Conservation (phyloP, 2,797 vertebrate species). For the Poecilia wingei region DNA sequence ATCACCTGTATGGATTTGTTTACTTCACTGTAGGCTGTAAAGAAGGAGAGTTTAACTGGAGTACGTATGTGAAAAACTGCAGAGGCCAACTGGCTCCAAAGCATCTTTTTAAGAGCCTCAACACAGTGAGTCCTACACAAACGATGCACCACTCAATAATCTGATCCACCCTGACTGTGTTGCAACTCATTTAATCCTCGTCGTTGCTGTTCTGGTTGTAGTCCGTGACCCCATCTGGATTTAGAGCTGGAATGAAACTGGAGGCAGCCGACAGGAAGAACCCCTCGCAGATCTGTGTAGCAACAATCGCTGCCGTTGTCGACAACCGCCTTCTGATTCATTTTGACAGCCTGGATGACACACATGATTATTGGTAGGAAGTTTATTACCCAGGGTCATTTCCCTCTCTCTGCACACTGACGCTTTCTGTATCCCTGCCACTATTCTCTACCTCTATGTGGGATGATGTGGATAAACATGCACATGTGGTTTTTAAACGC, state of each 20-base stretch:
- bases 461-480: neutral
- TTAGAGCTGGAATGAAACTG: slow-evolving; percentile 85
- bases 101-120: slow-evolving; percentile 86
- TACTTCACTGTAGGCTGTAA: slow-evolving; percentile 77
- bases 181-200: neutral
- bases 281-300: slow-evolving; percentile 81
- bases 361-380: slow-evolving; percentile 85
- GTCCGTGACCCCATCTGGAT: slow-evolving; percentile 86
- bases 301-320: slow-evolving; percentile 82
- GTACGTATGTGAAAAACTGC: slow-evolving; percentile 86
- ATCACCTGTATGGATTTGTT: slow-evolving; percentile 7
- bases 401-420: neutral
- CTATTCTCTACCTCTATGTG: neutral
- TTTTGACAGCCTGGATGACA: slow-evolving; percentile 87
- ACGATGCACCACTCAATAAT: neutral
- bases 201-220: slow-evolving; percentile 32
- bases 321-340: slow-evolving; percentile 87
- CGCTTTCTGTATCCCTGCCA: neutral
- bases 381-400: neutral
- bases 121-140: slow-evolving; percentile 73
- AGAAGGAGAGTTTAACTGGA: slow-evolving; percentile 86
- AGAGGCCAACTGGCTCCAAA: slow-evolving; percentile 84
- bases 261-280: slow-evolving; percentile 85
- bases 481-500: neutral
- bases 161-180: neutral